These are phyloP conservation scores for Ctenopoma multispine DNA, from an alignment of 2,797 vertebrate species.

Conservation along the genomic window DNA sequence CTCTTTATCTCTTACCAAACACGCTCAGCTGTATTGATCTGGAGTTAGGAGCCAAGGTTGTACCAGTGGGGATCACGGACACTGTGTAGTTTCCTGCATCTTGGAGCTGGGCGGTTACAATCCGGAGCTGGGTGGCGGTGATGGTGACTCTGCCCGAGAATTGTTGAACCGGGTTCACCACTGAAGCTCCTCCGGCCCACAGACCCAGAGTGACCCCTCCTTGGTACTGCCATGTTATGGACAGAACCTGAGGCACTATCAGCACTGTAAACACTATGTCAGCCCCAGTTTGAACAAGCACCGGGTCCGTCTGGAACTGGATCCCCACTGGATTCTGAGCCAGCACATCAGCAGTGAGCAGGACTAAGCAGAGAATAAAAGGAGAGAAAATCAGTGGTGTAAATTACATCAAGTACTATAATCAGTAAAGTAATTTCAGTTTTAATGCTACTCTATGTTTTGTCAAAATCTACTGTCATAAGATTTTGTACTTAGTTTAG, in stretches of 20 bases:
- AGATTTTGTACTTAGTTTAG: too few relatives aligned
- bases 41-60: slow-evolving; percentile 64
- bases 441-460: neutral
- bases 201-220: slow-evolving; percentile 67
- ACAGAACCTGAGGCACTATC: slow-evolving; percentile 58
- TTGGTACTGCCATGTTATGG: slow-evolving; percentile 73
- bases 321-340: slow-evolving; percentile 74
- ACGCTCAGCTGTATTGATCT: slow-evolving; percentile 74
- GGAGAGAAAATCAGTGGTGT: neutral
- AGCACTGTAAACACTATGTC: slow-evolving; percentile 71
- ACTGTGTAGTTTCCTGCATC: slow-evolving; percentile 81
- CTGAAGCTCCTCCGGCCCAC: slow-evolving; percentile 19
- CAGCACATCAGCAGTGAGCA: slow-evolving; percentile 51
- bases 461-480: too few relatives aligned
- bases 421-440: neutral
- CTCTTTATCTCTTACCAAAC: slow-evolving; percentile 78
- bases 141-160: slow-evolving; percentile 77
- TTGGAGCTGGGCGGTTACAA: slow-evolving; percentile 60
- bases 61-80: slow-evolving; percentile 67
- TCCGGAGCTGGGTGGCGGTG: slow-evolving; percentile 73
- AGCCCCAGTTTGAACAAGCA: slow-evolving; percentile 67
- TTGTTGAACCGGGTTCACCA: slow-evolving; percentile 53
- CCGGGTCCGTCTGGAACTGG: slow-evolving; percentile 73
- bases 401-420: neutral
- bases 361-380: slow-evolving; percentile 37